Evolutionary conservation across 2,797 vertebrate species (phyloP), one percentile per base, ranked within the genome.

Genomic region (Acanthiza pusilla): DNA sequence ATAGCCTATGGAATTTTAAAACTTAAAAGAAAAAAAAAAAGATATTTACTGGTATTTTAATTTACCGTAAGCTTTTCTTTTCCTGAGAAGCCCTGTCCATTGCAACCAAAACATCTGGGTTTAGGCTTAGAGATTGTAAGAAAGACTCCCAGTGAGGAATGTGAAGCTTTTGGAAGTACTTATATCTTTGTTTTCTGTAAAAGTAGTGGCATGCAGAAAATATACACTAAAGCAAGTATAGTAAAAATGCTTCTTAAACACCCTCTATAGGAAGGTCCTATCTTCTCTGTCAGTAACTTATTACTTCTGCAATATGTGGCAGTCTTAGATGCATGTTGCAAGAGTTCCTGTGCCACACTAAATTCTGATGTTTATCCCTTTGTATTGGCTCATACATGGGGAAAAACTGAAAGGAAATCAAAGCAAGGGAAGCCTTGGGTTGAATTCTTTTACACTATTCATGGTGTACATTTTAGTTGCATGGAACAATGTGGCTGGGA

Each of bases 401-500:
- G n/a, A 30, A 81, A 65, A 86, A 54, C 14, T 19, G 53, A 75
- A 91, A 55, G 42, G 53, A 84, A 94, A 77, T 94, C 60, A 91
- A 81, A 94, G 42, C 42, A 76, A 81, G 38, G 26, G 66, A 67
- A 82, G 8, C 13, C 43, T 65, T 70, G 47, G 57, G 29, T 73
- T 82, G 42, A 76, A 38, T 95, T 94, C 2, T 73, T 93, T 88
- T 83, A 85, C 30, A 15, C 8, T 61, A 29, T 82, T 73, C n/a
- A 76, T 94, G 6, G 1, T 84, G 57, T 72, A 77, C 53, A n/a
- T 72, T 94, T 95, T 86, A 89, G 63, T 93, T 79, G 58, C 18
- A 13, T 91, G 70, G 88, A 95, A 73, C 36, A 89, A 62, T 48
- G 60, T 95, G 91, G 78, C 89, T 91, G 75, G 72, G 42, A 96